Evolutionary conservation across 2,888 invertebrate genomes (phyloP), one percentile per base, ranked within the genome.

Genomic region (Macrosoma leucophasiata): DNA sequence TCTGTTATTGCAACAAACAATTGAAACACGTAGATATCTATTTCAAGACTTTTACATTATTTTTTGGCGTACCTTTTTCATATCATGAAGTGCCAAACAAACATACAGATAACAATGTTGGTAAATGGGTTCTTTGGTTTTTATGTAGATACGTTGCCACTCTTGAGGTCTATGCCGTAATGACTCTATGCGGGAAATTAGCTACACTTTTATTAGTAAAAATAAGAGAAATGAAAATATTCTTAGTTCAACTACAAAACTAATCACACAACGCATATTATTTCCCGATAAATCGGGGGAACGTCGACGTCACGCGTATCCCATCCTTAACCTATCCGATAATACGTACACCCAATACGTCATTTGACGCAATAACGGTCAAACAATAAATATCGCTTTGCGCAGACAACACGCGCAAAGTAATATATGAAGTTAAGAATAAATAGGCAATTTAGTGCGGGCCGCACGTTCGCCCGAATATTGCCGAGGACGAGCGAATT

Each of bases 371-470:
- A 84, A 81, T 84, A 82, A 84, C 76, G 79, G 82, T 73, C 79
- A 75, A 77, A 77, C 81, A 68, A 84, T 84, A 84, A 84, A 84
- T 84, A 82, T 79, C 70, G 74, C 72, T 84, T 84, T 81, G 78
- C 76, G 71, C 79, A 84, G 84, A 84, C 84, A 84, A 81, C 82
- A 79, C 70, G 75, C 81, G 77, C 75, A 81, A 79, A 81, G 84
- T 84, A 84, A 85, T 85, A 84, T 84, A 84, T 84, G 85, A 84
- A 84, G 82, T 84, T 76, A 81, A 79, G 84, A 82, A 84, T 85
- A 85, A 85, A 85, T 82, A 85, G 85, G 84, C 84, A 77, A 84
- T 84, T 85, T 81, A 74, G 77, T 73, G 65, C 63, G 71, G 66
- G 63, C 61, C 81, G 63, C 85, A 85, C 85, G 85, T 84, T 57